Percentiles rank a stretch among this genome's conserved stretches.
Conservation (phyloP, 2,888 invertebrate species). For the Piscicola geometra region DNA sequence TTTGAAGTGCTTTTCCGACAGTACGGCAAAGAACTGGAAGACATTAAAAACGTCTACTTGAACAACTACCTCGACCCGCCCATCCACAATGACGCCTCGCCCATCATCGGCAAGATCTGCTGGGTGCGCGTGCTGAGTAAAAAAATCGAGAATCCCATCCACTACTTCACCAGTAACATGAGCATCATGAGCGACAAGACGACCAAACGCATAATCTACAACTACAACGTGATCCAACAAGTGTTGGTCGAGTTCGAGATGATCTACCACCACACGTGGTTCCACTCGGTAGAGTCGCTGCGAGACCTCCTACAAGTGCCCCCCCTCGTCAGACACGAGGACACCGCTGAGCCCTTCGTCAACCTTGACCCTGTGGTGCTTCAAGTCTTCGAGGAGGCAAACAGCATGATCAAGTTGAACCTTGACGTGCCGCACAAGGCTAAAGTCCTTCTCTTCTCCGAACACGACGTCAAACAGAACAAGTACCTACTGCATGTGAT, state of each 20-base stretch:
- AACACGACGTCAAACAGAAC: constrained; percentile 59
- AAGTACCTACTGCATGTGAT: constrained; percentile 60
- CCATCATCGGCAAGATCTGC: constrained; percentile 72
- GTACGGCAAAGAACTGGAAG: constrained; percentile 50
- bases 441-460: constrained; percentile 63
- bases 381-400: constrained; percentile 69
- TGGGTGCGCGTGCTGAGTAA: constrained; percentile 77
- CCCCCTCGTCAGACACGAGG: constrained; percentile 66
- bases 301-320: constrained; percentile 64
- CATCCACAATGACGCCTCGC: constrained; percentile 71
- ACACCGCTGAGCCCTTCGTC: constrained; percentile 62
- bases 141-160: constrained; percentile 72
- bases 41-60: constrained; percentile 44
- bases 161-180: constrained; percentile 57
- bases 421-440: constrained; percentile 73
- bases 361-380: constrained; percentile 74
- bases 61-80: constrained; percentile 65
- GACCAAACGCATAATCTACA: constrained; percentile 49
- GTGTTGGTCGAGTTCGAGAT: constrained; percentile 78
- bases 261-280: constrained; percentile 77
- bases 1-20: constrained; percentile 47
- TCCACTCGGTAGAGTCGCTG: constrained; percentile 69
- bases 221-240: constrained; percentile 72
- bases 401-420: constrained; percentile 73
- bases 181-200: constrained; percentile 47